phyloP scores from a whole-genome alignment of 2,113 vertebrate species.

The Xenus cinereus region DNA sequence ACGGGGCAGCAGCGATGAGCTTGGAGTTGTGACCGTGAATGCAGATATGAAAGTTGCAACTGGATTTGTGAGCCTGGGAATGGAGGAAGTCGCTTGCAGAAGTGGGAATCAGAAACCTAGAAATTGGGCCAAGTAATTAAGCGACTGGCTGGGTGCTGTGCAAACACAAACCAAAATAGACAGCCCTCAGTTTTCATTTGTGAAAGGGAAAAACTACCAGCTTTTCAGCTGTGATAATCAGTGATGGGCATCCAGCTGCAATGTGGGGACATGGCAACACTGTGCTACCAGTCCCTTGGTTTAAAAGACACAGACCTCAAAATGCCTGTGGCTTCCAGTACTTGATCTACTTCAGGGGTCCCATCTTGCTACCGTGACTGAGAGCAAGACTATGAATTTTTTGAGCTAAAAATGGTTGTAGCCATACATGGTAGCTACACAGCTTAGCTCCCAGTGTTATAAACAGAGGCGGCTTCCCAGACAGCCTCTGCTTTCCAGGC shows the following conservation, averaged over 20 bases:
- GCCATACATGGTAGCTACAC: background rate
- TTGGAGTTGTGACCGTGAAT: rapidly evolving
- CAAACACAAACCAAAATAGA: background rate
- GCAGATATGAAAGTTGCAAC: background rate
- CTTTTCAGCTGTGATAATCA: background rate
- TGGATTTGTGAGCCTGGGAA: constrained; percentile 23
- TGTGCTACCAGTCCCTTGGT: background rate
- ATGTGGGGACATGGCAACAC: background rate
- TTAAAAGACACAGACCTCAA: background rate
- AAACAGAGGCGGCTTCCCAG: background rate
- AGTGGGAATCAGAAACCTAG: constrained; percentile 23
- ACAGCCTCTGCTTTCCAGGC: background rate
- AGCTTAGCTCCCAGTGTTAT: background rate
- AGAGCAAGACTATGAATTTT: background rate
- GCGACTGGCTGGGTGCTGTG: background rate
- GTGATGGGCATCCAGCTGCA: background rate
- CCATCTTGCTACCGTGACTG: background rate
- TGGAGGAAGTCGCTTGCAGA: constrained; percentile 49
- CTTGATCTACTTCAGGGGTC: background rate
- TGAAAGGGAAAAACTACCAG: background rate
- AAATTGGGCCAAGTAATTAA: constrained; percentile 20
- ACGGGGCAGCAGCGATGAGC: background rate
- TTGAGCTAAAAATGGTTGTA: background rate
- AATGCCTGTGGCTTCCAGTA: background rate
- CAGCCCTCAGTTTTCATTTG: background rate